Conservation (phyloP, 2,888 invertebrate genomes). For the Campoplex nolae region DNA sequence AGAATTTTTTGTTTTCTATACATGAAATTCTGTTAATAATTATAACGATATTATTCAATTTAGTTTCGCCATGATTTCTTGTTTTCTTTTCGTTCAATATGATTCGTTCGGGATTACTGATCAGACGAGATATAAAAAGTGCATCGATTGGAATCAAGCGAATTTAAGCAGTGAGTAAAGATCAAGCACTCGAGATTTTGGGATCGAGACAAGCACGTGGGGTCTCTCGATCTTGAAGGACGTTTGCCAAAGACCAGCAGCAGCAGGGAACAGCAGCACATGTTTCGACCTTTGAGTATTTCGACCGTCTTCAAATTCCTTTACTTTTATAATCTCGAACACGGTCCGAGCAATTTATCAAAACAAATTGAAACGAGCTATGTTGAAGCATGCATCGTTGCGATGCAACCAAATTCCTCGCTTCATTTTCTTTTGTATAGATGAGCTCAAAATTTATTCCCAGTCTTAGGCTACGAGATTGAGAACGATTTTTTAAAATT, state of each 20-base stretch:
- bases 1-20: too few species aligned
- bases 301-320: slow-evolving; percentile 42
- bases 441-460: not conserved
- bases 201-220: slow-evolving; percentile 44
- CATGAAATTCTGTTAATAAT: not conserved
- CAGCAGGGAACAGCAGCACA: slow-evolving; percentile 16
- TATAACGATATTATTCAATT: not conserved
- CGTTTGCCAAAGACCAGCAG: slow-evolving; percentile 48
- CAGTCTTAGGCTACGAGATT: not conserved
- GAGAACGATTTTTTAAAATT: too few species aligned
- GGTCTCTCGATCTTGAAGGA: slow-evolving; percentile 30
- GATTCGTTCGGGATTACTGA: not conserved
- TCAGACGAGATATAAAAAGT: not conserved
- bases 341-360: not conserved
- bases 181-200: slow-evolving; percentile 40
- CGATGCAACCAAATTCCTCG: not conserved
- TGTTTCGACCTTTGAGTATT: slow-evolving; percentile 43
- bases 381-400: not conserved
- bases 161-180: slow-evolving; percentile 52
- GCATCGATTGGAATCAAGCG: slow-evolving; percentile 45
- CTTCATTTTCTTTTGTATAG: not conserved
- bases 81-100: not conserved
- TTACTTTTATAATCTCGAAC: not conserved
- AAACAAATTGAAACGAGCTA: not conserved
- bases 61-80: not conserved